Conservation (phyloP, 1,140 invertebrate genomes). For the Drosophila neocordata region DNA sequence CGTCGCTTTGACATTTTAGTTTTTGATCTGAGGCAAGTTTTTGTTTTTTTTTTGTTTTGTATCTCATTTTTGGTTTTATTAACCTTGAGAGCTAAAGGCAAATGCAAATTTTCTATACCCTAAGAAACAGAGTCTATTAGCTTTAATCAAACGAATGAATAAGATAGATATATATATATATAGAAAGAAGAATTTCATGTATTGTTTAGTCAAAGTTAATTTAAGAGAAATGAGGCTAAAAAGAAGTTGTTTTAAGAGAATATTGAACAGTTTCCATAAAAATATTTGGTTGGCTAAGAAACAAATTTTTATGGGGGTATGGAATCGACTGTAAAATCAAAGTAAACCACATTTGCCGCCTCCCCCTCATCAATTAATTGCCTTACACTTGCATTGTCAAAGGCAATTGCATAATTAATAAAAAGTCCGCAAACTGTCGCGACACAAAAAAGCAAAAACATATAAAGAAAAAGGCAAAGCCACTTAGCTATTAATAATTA, state of each 20-base stretch:
- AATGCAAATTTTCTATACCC: background rate
- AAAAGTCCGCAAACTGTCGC: constrained; percentile 42
- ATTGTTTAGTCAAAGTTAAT: no score
- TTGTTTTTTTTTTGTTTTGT: constrained; percentile 48
- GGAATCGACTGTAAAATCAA: background rate
- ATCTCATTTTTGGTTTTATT: constrained; percentile 12
- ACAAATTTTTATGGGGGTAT: background rate
- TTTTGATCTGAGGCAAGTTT: constrained; percentile 28
- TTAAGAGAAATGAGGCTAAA: no score
- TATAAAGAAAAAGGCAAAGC: constrained; percentile 8
- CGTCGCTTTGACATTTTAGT: constrained; percentile 21
- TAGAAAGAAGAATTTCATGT: no score
- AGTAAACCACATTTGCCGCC: background rate
- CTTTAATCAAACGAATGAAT: background rate
- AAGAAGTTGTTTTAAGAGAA: background rate
- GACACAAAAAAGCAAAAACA: constrained; percentile 36
- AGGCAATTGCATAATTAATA: constrained; percentile 69
- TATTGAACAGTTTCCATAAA: background rate
- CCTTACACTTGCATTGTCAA: constrained; percentile 57
- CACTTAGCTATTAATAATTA: constrained; percentile 62
- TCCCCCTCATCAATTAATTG: background rate
- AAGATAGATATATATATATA: background rate
- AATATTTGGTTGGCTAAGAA: background rate
- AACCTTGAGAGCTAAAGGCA: constrained; percentile 42
- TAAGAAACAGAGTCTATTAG: background rate